Evolutionary conservation across 2,797 vertebrate genomes (phyloP), one percentile per base, ranked within the genome.

Genomic region (Gambelia wislizenii): DNA sequence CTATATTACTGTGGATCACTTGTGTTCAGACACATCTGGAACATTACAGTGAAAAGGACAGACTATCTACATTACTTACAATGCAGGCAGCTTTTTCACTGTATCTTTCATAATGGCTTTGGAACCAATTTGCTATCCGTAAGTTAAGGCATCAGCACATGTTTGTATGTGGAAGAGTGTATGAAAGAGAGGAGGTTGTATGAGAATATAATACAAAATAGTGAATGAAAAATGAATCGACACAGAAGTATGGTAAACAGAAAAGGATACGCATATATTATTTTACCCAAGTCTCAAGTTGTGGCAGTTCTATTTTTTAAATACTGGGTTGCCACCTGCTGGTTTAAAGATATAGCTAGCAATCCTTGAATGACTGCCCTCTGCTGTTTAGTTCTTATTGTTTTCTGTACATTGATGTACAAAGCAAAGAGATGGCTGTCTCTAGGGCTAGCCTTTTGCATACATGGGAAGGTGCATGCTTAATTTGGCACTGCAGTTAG

Each of bases 321-420:
- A 70, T 42, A n/a, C 13, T n/a, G 56, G 52, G 59, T 44, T 64
- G 87, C 87, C 87, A 49, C 10, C 87, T 83, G 56, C 87, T 88
- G 87, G 82, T 84, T 52, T 64, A 16, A 83, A 64, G 16, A 39
- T 20, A 12, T 36, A n/a, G 9, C 39, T 33, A 16, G n/a, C 70
- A 77, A 44, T 42, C 47, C 36, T 84, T 27, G 22, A 84, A 89
- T 47, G 49, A 69, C 61, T 70, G 61, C 5, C 59, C 87, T 84
- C 82, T 70, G 59, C 69, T 78, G 18, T 1, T 69, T 84, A n/a
- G 27, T n/a, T n/a, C n/a, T n/a, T 74, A 72, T 81, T 81, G 33
- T 81, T 44, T 56, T 54, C 27, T 52, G 69, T 8, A 59, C 30
- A 12, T 33, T 59, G 36, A 67, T 59, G 36, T 44, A 42, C 36